phyloP scores from a whole-genome alignment of 2,797 vertebrate genomes.

The Kryptopterus vitreolus region DNA sequence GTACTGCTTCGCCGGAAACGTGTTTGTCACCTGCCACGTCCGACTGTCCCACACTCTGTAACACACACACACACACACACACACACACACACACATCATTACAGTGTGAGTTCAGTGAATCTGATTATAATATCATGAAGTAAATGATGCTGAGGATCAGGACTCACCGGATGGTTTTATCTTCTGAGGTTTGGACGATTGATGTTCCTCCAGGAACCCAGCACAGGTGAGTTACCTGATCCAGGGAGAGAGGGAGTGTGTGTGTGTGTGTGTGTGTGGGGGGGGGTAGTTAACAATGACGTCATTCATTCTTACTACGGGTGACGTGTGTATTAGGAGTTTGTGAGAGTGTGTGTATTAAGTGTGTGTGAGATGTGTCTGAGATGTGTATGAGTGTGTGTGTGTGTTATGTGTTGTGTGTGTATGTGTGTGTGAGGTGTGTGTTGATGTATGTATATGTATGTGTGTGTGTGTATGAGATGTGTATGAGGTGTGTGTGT shows the following conservation, averaged over 20 bases:
- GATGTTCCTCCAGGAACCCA: slow-evolving; percentile 86
- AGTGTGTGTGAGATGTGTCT: background rate
- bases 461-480: background rate
- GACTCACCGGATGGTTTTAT: slow-evolving; percentile 88
- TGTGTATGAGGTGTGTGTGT: background rate
- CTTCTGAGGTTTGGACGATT: slow-evolving; percentile 87
- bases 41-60: slow-evolving; percentile 92
- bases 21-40: slow-evolving; percentile 83
- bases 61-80: slow-evolving; percentile 25
- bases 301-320: too few species aligned
- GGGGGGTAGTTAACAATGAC: background rate
- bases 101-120: background rate
- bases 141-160: background rate
- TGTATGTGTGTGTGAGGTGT: background rate
- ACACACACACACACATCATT: slow-evolving; percentile 20
- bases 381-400: background rate
- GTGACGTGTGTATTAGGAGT: background rate
- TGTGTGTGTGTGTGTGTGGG: too few species aligned
- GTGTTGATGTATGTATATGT: background rate
- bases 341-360: background rate
- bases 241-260: slow-evolving; percentile 41
- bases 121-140: background rate
- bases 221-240: slow-evolving; percentile 93
- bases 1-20: slow-evolving; percentile 87
- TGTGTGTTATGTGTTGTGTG: background rate